Conservation (phyloP, 2,888 invertebrate genomes). For the Lydus trimaculatus region DNA sequence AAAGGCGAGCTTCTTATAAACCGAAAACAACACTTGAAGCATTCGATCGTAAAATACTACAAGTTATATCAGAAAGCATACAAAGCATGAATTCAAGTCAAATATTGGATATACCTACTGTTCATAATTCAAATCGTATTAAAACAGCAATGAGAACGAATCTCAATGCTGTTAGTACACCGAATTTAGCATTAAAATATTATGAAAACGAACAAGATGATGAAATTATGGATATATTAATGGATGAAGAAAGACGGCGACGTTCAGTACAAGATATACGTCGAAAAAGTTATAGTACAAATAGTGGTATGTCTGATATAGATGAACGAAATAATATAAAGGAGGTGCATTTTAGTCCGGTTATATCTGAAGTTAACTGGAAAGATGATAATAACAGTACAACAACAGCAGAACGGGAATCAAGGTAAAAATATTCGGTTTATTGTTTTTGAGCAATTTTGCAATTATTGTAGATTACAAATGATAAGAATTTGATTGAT, state of each 20-base stretch:
- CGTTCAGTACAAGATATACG: conserved; percentile 69
- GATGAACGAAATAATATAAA: conserved; percentile 52
- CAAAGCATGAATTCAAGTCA: conserved; percentile 36
- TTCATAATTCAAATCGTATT: not conserved
- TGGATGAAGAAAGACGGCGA: conserved; percentile 41
- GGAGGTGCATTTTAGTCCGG: conserved; percentile 81
- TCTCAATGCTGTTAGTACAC: conserved; percentile 64
- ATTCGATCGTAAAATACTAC: conserved; percentile 55
- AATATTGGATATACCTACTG: not conserved
- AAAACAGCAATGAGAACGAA: conserved; percentile 31
- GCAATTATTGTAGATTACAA: no score
- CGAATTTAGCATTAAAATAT: conserved; percentile 62
- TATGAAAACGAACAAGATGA: conserved; percentile 35
- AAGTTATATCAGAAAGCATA: conserved; percentile 59
- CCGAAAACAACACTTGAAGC: conserved; percentile 52
- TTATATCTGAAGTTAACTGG: conserved; percentile 83
- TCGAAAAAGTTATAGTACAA: conserved; percentile 61
- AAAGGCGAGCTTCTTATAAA: not conserved
- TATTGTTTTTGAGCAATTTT: no score
- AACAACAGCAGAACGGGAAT: conserved; percentile 53
- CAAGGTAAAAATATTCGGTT: conserved; percentile 21
- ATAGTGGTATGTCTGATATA: conserved; percentile 55
- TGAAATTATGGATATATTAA: conserved; percentile 3
- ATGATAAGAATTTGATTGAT: no score
- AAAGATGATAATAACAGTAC: conserved; percentile 61